Percentiles rank a stretch among this genome's conserved stretches.
Conservation (phyloP, 2,113 vertebrate genomes). For the Aegypius monachus region DNA sequence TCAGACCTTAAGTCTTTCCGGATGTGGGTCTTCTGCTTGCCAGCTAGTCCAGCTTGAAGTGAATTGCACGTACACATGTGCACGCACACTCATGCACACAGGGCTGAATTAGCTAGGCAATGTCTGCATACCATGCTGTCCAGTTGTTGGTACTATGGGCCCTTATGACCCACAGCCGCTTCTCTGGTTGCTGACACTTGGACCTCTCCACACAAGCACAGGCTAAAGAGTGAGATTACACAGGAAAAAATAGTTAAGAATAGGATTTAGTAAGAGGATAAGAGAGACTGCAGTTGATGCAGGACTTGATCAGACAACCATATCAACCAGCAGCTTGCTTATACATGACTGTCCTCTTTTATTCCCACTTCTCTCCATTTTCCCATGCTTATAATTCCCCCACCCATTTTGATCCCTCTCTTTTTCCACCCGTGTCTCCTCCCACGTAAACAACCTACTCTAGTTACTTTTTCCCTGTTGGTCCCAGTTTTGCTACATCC, state of each 20-base stretch:
- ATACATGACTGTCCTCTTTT: background rate
- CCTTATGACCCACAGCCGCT: background rate
- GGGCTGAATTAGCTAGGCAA: background rate
- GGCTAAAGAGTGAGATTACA: background rate
- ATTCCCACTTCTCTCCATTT: background rate
- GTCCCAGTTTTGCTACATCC: background rate
- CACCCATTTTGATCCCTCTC: background rate
- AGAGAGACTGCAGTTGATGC: background rate
- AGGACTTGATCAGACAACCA: background rate
- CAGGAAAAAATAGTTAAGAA: background rate
- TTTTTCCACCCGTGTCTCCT: background rate
- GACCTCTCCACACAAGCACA: background rate
- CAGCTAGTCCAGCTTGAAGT: background rate
- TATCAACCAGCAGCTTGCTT: background rate
- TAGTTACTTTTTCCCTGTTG: background rate
- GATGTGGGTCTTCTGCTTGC: background rate
- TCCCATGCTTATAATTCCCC: background rate
- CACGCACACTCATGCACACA: rapidly evolving
- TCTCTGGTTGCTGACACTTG: background rate
- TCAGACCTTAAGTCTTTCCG: background rate
- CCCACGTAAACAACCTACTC: background rate
- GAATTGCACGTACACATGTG: background rate
- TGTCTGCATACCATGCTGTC: background rate
- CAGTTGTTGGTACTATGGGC: background rate
- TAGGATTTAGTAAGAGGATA: background rate